Percentiles rank a stretch among this genome's conserved stretches.
Evolutionary conservation across 2,888 invertebrate species (phyloP).

Genomic region (Scaptomyza tumidula): DNA sequence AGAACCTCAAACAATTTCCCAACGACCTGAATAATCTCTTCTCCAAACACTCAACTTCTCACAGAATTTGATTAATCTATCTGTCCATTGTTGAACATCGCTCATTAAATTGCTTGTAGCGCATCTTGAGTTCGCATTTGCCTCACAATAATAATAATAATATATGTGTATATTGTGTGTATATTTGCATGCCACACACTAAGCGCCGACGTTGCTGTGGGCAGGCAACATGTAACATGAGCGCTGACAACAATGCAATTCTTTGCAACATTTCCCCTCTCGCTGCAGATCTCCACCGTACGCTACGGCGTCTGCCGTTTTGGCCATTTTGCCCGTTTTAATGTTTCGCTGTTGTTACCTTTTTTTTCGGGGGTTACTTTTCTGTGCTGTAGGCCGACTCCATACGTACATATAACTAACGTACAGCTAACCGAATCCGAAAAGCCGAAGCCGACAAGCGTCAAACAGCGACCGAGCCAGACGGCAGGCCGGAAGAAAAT

Average conservation of each 20-base stretch:
- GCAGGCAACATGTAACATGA: conserved; percentile 62
- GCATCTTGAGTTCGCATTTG: conserved; percentile 56
- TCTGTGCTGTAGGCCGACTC: conserved; percentile 29
- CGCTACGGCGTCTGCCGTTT: conserved; percentile 50
- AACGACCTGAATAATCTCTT: no score
- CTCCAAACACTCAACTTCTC: no score
- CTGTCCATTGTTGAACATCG: neutral
- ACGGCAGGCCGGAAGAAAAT: conserved; percentile 66
- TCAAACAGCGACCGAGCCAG: conserved; percentile 29
- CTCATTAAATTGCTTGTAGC: conserved; percentile 31
- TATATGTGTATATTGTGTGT: neutral
- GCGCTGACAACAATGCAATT: conserved; percentile 76
- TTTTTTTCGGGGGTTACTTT: conserved; percentile 59
- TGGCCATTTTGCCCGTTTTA: conserved; percentile 62
- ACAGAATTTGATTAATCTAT: no score
- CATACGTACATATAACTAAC: conserved; percentile 20
- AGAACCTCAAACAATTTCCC: neutral
- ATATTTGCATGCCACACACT: conserved; percentile 62
- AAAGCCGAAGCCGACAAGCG: conserved; percentile 30
- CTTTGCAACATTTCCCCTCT: conserved; percentile 28
- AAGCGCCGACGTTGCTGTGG: conserved; percentile 58
- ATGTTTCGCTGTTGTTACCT: conserved; percentile 15
- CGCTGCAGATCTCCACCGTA: neutral
- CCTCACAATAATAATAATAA: neutral
- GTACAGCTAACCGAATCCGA: conserved; percentile 7